Base-by-base conservation (phyloP, 2,113 vertebrate genomes). In the Struthidea cinerea region DNA sequence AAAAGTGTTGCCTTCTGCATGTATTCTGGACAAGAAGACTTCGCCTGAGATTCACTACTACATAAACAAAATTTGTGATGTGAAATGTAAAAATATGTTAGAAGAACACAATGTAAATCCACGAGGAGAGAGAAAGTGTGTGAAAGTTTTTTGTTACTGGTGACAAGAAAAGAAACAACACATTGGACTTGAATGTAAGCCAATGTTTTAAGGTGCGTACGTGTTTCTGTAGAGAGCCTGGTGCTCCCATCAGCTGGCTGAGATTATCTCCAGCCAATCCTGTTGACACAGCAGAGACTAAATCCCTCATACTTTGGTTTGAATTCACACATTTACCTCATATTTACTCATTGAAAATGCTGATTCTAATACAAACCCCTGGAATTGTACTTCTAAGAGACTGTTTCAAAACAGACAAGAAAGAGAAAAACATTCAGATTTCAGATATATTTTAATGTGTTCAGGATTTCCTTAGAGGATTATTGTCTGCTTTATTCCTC, bases 101-200 rank as follows among this genome's bases (percentile, higher is more conserved):
- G 50, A 76, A 55, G 12, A 86, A 28, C 8, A 37, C 21, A 33
- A 1, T 35, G 23, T 41, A 86, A 86, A 71, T 64, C n/a, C 44
- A 32, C 2, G 1, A 27, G 11, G 19, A 71, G 10, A 57, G 0
- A 63, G 27, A 47, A 81, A 46, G 3, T 30, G 10, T 11, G 1
- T 49, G 27, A 41, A 74, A 59, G 9, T 3, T 7, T 80, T 94
- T 86, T 80, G 21, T n/a, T 78, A 49, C 16, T 47, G 23, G 14
- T 32, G 42, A 49, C 44, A 67, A 67, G 39, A 69, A 79, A 57
- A 80, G 24, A 80, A 88, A 63, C 37, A 75, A 33, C 11, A 64
- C 8, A 1, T 19, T 65, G 28, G 24, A 64, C 20, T 23, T 56
- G 26, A n/a, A 68, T 8, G 44, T 61, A 69, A 80, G 28, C 8